Evolutionary conservation across 2,888 invertebrate genomes (phyloP), one percentile per base, ranked within the genome.

Genomic region (Pachliopta kotzebuea): DNA sequence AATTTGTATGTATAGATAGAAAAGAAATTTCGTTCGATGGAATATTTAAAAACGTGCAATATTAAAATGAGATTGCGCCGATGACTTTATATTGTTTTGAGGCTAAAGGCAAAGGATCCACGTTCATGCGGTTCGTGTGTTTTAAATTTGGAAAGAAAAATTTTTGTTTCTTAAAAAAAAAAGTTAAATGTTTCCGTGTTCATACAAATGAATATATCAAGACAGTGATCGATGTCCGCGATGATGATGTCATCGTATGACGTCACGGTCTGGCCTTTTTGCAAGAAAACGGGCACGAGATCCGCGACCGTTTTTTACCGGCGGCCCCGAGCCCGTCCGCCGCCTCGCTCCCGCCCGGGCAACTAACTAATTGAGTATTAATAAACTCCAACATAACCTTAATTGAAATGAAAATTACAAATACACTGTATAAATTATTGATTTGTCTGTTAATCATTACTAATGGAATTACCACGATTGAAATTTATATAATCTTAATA

Each of bases 231-330:
- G 53, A 63, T 45, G 42, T 53, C 29, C 20, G 29, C 18, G 31
- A 45, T 26, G 63, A 45, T 63, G 59, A 63, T 63, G 55, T 63
- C 59, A 63, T 59, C 31, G 18, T 37, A 31, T 63, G 59, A 59
- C 63, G 63, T 60, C 63, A 63, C 49, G 8, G 45, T 45, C 9
- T 45, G 50, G 24, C 26, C 7, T 53, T 58, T 63, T 63, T 58
- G 18, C 29, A 29, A 52, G 24, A 45, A 58, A 29, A 45, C 58
- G 42, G 58, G 53, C 53, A 23, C 49, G 29, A 63, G 59, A 63
- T 63, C 63, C 59, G 63, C 63, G 23, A 63, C 14, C 37, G 58
- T 60, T 63, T 63, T 63, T 63, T 63, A 49, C 37, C 55, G 55
- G 23, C 59, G 59, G 26, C 59, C 9, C 45, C 50, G 37, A 56